phyloP scores from a whole-genome alignment of 2,113 vertebrate genomes.

The Antechinus flavipes region DNA sequence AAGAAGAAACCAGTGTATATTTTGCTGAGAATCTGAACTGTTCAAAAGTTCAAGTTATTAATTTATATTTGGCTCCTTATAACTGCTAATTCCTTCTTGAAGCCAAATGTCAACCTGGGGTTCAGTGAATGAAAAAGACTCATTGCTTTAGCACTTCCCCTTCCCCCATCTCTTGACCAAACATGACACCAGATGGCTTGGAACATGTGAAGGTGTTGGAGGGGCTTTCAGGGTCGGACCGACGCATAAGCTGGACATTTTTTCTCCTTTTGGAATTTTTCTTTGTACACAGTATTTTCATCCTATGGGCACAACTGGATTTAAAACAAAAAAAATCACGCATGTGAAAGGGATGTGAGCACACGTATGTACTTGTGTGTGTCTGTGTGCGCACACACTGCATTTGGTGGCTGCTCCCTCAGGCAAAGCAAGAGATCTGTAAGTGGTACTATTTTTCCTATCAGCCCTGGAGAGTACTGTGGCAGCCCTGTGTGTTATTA shows the following conservation, averaged over 20 bases:
- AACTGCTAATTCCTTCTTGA: slow-evolving; percentile 66
- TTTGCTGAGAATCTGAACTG: slow-evolving; percentile 62
- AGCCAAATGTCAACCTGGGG: slow-evolving; percentile 74
- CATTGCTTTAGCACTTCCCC: background rate
- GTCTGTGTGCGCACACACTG: background rate
- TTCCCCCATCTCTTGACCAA: background rate
- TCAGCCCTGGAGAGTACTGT: slow-evolving; percentile 84
- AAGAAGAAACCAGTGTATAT: slow-evolving; percentile 43
- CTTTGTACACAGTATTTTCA: background rate
- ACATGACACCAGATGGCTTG: background rate
- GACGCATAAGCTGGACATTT: background rate
- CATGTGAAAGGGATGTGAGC: background rate
- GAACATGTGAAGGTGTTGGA: background rate
- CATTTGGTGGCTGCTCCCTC: slow-evolving; percentile 79
- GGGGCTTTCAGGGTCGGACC: too few species aligned
- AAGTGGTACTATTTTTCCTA: slow-evolving; percentile 85
- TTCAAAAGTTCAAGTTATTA: slow-evolving; percentile 36
- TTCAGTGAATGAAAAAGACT: slow-evolving; percentile 57
- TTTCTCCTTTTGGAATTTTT: background rate
- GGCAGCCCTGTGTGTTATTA: slow-evolving; percentile 88
- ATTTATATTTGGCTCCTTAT: slow-evolving; percentile 53
- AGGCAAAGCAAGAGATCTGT: slow-evolving; percentile 83
- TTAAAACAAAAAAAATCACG: background rate
- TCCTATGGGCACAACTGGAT: background rate
- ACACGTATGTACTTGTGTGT: background rate